Evolutionary conservation across 1,140 invertebrate species (phyloP).

Genomic region (Camponotus pennsylvanicus): DNA sequence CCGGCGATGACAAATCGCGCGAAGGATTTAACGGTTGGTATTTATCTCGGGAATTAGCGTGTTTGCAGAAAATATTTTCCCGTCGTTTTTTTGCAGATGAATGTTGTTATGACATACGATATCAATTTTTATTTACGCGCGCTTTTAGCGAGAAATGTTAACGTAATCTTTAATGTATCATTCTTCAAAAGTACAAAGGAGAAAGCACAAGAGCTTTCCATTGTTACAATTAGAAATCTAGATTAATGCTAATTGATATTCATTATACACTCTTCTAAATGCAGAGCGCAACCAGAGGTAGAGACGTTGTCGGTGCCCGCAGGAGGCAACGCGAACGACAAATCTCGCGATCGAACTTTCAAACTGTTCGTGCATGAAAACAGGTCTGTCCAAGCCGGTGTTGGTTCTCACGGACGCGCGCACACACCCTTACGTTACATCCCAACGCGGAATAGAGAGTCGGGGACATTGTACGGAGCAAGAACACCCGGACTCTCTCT

Average conservation of each 20-base stretch:
- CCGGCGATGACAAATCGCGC: conserved; percentile 36
- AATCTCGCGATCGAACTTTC: conserved; percentile 51
- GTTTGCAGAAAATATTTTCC: conserved; percentile 51
- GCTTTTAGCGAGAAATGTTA: conserved; percentile 6
- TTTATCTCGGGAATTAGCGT: conserved; percentile 55
- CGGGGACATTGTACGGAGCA: conserved; percentile 62
- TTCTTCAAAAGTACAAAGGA: neutral
- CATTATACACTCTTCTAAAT: conserved; percentile 12
- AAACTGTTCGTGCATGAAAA: conserved; percentile 57
- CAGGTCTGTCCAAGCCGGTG: conserved; percentile 18
- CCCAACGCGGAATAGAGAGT: conserved; percentile 30
- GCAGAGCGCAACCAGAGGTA: neutral
- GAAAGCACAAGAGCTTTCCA: neutral
- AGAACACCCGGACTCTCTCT: conserved; percentile 42
- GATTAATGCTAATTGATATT: conserved; percentile 26
- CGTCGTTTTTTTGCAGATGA: conserved; percentile 46
- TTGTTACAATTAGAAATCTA: conserved; percentile 8
- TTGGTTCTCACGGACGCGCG: conserved; percentile 42
- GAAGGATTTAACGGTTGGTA: conserved; percentile 51
- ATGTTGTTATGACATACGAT: conserved; percentile 39
- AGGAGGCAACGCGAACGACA: conserved; percentile 28
- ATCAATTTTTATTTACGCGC: conserved; percentile 31
- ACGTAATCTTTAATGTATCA: conserved; percentile 33
- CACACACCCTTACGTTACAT: neutral
- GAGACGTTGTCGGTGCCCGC: conserved; percentile 14